Evolutionary conservation across 2,888 invertebrate species (phyloP).

Genomic region (Caprella mutica): DNA sequence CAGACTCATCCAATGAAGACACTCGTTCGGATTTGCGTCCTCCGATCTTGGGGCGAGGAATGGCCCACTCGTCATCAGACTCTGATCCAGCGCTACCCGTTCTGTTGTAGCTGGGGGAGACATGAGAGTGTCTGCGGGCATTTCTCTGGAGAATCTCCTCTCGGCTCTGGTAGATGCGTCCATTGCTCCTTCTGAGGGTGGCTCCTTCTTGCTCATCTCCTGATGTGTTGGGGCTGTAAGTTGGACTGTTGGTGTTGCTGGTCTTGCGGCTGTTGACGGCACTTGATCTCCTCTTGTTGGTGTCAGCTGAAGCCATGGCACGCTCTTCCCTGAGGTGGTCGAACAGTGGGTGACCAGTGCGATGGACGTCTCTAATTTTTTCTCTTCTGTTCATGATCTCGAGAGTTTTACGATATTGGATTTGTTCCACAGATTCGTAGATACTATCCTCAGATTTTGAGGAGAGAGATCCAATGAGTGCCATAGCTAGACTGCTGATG

Average conservation of each 20-base stretch:
- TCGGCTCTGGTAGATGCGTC: too few relatives aligned
- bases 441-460: conserved; percentile 22
- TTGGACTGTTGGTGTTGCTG: conserved; percentile 23
- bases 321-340: conserved; percentile 26
- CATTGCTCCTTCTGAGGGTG: background rate
- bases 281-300: conserved; percentile 17
- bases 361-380: conserved; percentile 19
- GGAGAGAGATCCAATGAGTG: conserved; percentile 17
- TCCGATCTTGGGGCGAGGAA: conserved; percentile 22
- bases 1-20: conserved; percentile 24
- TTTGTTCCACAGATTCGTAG: conserved; percentile 29
- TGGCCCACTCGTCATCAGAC: conserved; percentile 26
- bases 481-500: background rate
- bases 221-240: conserved; percentile 24
- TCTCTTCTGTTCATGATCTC: conserved; percentile 19
- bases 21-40: background rate
- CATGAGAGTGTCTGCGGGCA: background rate
- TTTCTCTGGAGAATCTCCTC: too few relatives aligned
- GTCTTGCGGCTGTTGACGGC: conserved; percentile 4
- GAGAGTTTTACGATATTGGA: conserved; percentile 26
- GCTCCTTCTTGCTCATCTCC: conserved; percentile 26
- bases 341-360: conserved; percentile 30
- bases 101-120: conserved; percentile 3
- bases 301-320: conserved; percentile 12
- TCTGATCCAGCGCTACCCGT: conserved; percentile 12